Base-by-base conservation (phyloP, 2,888 invertebrate species). In the Drosophila cognata region DNA sequence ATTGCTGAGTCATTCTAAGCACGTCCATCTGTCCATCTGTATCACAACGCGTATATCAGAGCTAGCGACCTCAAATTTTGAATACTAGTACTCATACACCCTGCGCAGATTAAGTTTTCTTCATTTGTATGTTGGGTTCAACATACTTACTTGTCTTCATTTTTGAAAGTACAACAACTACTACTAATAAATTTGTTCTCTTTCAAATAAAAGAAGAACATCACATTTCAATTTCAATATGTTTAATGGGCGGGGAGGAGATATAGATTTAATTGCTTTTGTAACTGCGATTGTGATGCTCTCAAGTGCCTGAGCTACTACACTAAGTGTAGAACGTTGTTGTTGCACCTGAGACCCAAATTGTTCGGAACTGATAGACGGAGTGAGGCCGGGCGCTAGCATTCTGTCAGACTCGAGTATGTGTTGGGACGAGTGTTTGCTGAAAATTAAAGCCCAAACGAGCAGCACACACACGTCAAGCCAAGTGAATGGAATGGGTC, bases 361-460 rank as follows among this genome's bases (percentile, higher is more conserved):
- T 31, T n/a, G 7, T 31, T 52, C 13, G 21, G 21, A 25, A 41
- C 48, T 50, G 64, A 72, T 38, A 46, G 59, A 50, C 18, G 10
- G 56, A 50, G 46, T 51, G 33, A 62, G 74, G 58, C 16, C 21
- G 21, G 21, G 21, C 10, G 46, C 16, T 53, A 66, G 53, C 48
- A 55, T 38, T 64, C 28, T 67, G 48, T 48, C 28, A 38, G 55
- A 41, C 70, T 68, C 66, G 50, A 70, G 66, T 67, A 64, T 41
- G 63, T 48, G 57, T 31, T 46, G 55, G 46, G 71, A 53, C 51
- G 62, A 76, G 65, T 80, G 81, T 73, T 73, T 84, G 86, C 70
- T 52, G 72, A 81, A 88, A 86, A 86, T 88, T 77, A 86, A 90
- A 75, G 86, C 48, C 74, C 63, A 71, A 74, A 77, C 84, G 82